These are phyloP conservation scores for Drosophila suzukii DNA, from an alignment of 1,140 invertebrate genomes.

Conservation along the genomic window DNA sequence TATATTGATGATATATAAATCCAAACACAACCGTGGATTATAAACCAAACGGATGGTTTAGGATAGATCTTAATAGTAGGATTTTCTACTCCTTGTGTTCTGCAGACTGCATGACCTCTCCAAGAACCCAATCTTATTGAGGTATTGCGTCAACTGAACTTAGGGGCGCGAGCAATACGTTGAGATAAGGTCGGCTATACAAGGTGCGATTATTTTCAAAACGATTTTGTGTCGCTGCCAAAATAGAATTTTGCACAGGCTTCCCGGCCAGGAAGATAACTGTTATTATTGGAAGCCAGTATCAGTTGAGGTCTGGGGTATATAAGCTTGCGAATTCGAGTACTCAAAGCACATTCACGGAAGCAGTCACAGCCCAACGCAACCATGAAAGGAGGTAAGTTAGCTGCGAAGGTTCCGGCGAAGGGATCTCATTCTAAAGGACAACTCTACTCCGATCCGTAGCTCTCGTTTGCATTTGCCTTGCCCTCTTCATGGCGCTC, in stretches of 20 bases:
- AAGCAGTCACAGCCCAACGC: conserved; percentile 20
- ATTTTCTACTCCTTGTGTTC: too few relatives aligned
- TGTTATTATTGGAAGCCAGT: conserved; percentile 36
- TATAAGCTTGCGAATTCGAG: conserved; percentile 39
- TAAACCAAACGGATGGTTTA: too few relatives aligned
- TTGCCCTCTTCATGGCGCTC: conserved; percentile 37
- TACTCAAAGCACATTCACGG: conserved; percentile 37
- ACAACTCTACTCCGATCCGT: neutral
- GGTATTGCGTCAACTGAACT: conserved; percentile 24
- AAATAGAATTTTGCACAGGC: conserved; percentile 49
- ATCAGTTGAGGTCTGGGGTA: conserved; percentile 33
- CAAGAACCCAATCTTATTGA: conserved; percentile 10
- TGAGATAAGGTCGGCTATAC: conserved; percentile 22
- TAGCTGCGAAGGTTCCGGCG: neutral
- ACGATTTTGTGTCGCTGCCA: conserved; percentile 44
- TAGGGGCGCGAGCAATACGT: neutral
- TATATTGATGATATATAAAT: neutral
- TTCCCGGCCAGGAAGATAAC: conserved; percentile 45
- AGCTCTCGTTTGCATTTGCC: conserved; percentile 40
- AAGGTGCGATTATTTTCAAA: conserved; percentile 48
- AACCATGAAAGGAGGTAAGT: conserved; percentile 63
- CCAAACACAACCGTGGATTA: neutral
- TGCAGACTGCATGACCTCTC: conserved; percentile 7
- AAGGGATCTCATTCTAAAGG: neutral
- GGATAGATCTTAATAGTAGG: neutral